These are phyloP conservation scores for Actinostola sp. DNA, from an alignment of 92 coral and sea anemone genomes.

Conservation along the genomic window DNA sequence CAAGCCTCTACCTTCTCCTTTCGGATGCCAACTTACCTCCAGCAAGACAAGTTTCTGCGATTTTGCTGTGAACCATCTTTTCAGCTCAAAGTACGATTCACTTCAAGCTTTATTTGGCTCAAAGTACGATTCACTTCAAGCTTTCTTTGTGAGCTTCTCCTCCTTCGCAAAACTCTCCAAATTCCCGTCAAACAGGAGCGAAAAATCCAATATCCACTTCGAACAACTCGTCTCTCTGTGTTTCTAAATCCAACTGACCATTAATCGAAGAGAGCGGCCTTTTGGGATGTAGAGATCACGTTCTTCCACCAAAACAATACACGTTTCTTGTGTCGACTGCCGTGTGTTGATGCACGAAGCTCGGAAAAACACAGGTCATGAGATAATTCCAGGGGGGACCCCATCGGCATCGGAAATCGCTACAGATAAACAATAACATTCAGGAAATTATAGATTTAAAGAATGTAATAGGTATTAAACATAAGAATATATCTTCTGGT, in stretches of 20 bases:
- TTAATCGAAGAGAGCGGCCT: neutral
- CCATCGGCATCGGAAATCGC: neutral
- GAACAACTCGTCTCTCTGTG: slow-evolving; percentile 6
- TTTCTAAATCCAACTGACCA: slow-evolving; percentile 33
- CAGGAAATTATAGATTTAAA: neutral
- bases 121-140: neutral
- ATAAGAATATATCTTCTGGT: neutral
- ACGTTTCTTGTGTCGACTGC: neutral
- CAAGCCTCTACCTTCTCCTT: neutral
- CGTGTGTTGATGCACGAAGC: slow-evolving; percentile 13
- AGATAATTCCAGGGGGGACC: neutral
- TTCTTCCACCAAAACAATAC: slow-evolving; percentile 1
- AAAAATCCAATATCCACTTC: neutral
- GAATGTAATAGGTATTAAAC: too few relatives aligned
- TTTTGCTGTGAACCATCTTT: slow-evolving; percentile 28
- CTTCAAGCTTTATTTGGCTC: slow-evolving; percentile 1
- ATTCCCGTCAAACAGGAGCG: neutral
- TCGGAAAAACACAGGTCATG: slow-evolving; percentile 7
- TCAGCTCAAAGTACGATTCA: neutral
- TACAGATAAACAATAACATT: too few relatives aligned
- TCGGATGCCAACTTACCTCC: slow-evolving; percentile 26
- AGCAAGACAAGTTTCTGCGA: slow-evolving; percentile 25
- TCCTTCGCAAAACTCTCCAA: too few relatives aligned
- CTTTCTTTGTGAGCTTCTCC: too few relatives aligned
- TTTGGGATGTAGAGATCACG: slow-evolving; percentile 13